These are phyloP conservation scores for Emmelina monodactyla DNA, from an alignment of 2,888 invertebrate species.

Conservation along the genomic window DNA sequence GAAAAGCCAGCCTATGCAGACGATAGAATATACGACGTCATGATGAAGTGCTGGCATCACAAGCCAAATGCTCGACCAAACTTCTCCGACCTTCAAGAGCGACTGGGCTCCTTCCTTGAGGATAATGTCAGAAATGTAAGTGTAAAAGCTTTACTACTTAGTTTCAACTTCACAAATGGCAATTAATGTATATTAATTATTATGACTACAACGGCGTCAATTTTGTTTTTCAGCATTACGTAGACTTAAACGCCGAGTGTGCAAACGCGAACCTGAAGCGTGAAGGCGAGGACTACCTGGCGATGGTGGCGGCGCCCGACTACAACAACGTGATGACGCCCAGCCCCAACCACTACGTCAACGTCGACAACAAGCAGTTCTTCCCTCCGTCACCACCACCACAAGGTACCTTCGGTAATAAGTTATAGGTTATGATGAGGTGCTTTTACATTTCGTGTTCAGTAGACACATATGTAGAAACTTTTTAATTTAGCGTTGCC, in stretches of 20 bases:
- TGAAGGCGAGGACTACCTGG: constrained; percentile 73
- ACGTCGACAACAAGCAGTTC: constrained; percentile 32
- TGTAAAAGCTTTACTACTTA: too few species aligned
- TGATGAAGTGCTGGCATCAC: constrained; percentile 87
- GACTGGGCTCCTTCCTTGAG: constrained; percentile 81
- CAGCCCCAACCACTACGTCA: constrained; percentile 58
- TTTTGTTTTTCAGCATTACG: constrained; percentile 81
- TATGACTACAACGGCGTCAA: too few species aligned
- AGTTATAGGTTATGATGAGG: too few species aligned
- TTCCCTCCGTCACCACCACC: constrained; percentile 36
- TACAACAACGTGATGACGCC: constrained; percentile 71
- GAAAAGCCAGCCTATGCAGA: constrained; percentile 87
- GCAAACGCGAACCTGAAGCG: constrained; percentile 73
- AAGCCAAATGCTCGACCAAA: constrained; percentile 81
- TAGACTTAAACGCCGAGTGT: constrained; percentile 84
- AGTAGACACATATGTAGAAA: too few species aligned
- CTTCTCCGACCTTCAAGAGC: constrained; percentile 78
- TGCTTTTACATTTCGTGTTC: too few species aligned
- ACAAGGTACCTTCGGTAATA: too few species aligned
- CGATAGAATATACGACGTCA: constrained; percentile 78
- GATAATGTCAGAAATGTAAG: constrained; percentile 79
- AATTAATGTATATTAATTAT: too few species aligned
- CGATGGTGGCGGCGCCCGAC: constrained; percentile 81
- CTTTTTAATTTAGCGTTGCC: too few species aligned
- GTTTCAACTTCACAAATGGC: too few species aligned